Conservation (phyloP, 2,888 invertebrate genomes). For the Cryptocephalus moraei region DNA sequence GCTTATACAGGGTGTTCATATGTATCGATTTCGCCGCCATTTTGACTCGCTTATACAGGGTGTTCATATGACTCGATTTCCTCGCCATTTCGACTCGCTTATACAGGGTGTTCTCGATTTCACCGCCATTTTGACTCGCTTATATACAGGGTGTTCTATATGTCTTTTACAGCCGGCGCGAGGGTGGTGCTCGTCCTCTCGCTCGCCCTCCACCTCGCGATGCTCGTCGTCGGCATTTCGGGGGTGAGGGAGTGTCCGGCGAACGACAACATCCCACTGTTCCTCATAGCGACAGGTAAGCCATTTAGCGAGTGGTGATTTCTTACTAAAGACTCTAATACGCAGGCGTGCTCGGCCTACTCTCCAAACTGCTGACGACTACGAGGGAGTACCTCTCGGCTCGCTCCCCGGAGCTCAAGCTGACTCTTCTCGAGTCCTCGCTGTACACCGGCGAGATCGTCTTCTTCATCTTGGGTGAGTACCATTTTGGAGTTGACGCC, state of each 20-base stretch:
- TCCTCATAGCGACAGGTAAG: slow-evolving; percentile 27
- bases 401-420: background rate
- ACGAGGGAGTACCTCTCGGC: slow-evolving; percentile 14
- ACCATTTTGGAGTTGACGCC: background rate
- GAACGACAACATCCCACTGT: slow-evolving; percentile 28
- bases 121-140: no score
- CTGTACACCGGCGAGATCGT: background rate
- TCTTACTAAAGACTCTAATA: no score
- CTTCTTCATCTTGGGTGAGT: background rate
- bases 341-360: slow-evolving; percentile 18
- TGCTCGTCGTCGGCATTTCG: slow-evolving; percentile 25
- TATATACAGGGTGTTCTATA: background rate
- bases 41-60: no score
- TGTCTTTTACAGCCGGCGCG: slow-evolving; percentile 25
- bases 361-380: slow-evolving; percentile 22
- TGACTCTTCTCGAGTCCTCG: background rate
- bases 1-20: no score
- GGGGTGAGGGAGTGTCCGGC: slow-evolving; percentile 27
- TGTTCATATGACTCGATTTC: no score
- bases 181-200: slow-evolving; percentile 21
- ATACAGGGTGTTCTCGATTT: background rate
- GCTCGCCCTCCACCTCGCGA: slow-evolving; percentile 21
- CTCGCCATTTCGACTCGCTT: no score
- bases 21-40: no score
- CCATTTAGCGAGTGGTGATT: no score